Base-by-base conservation (phyloP, 2,113 vertebrate species). In the Syngnathus typhle region DNA sequence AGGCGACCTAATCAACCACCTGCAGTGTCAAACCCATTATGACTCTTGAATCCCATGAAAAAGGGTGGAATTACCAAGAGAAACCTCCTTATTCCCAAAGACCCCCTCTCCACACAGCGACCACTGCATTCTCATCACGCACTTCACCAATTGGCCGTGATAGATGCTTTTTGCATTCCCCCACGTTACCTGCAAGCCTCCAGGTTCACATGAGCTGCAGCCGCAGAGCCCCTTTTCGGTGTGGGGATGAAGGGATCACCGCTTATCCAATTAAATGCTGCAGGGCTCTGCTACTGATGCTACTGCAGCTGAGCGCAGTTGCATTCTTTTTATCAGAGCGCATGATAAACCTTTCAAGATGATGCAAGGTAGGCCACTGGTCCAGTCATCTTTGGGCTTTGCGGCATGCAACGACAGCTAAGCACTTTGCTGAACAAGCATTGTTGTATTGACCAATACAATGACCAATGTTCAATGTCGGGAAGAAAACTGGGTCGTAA, bases 231-330 rank as follows among this genome's bases (percentile, higher is more conserved):
- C 86, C 86, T 83, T 80, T 62, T 78, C 61, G 77, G 83, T 87
- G 84, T 84, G 67, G 43, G 71, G 74, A 74, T 85, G 82, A 88
- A 84, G 76, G 77, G 87, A 89, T 89, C 85, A 80, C 76, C 78
- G 73, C 74, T 86, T 69, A 89, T 90, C 87, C 88, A 83, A 86
- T 90, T 88, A 87, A 88, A 86, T 44, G 51, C 65, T 70, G 71
- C 85, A 79, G 49, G 59, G 73, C 71, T 81, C 10, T 67, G 81
- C 75, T 82, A 70, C 82, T 75, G 81, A 55, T 61, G 75, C 52
- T 32, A 44, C 60, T 65, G 75, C 70, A 62, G 41, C 27, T 19
- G 32, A 7, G 32, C 23, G 36, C 23, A 36, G 23, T 32, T 9
- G 36, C 21, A 4, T 16, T 27, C 23, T 18, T 5, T 32, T 21